phyloP scores from a whole-genome alignment of 2,888 invertebrate species.

The Philereme vetulata region DNA sequence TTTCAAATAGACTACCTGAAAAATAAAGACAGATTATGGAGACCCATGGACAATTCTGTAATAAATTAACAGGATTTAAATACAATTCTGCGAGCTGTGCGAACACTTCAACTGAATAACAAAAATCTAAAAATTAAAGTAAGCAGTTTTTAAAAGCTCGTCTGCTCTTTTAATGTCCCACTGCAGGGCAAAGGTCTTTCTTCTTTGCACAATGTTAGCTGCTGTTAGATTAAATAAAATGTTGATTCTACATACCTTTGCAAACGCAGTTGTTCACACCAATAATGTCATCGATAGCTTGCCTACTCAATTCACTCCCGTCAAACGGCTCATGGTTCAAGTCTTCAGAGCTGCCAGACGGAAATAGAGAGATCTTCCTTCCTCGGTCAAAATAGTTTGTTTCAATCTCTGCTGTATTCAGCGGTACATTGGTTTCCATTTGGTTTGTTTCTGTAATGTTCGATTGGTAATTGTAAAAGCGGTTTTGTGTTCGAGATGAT shows the following conservation, averaged over 20 bases:
- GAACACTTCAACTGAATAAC: too few relatives aligned
- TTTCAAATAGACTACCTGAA: conserved; percentile 56
- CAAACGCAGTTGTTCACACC: conserved; percentile 59
- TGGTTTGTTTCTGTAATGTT: not conserved
- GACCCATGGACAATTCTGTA: too few relatives aligned
- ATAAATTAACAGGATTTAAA: too few relatives aligned
- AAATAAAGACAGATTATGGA: not conserved
- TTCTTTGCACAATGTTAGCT: too few relatives aligned
- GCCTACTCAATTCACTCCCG: not conserved
- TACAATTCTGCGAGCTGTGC: too few relatives aligned
- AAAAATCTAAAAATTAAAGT: too few relatives aligned
- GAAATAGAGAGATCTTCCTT: not conserved
- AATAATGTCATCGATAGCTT: conserved; percentile 29
- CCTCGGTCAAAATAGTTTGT: not conserved
- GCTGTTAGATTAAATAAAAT: too few relatives aligned
- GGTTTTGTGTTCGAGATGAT: not conserved
- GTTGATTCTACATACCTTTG: conserved; percentile 48
- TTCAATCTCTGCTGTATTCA: not conserved
- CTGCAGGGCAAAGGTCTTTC: too few relatives aligned
- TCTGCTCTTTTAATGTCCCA: too few relatives aligned
- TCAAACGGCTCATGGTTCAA: not conserved
- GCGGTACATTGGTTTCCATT: not conserved
- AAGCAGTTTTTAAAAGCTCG: too few relatives aligned
- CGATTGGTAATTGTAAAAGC: too few relatives aligned
- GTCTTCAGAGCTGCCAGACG: not conserved